Evolutionary conservation across 2,113 vertebrate genomes (phyloP).

Genomic region (Oncorhynchus masou): DNA sequence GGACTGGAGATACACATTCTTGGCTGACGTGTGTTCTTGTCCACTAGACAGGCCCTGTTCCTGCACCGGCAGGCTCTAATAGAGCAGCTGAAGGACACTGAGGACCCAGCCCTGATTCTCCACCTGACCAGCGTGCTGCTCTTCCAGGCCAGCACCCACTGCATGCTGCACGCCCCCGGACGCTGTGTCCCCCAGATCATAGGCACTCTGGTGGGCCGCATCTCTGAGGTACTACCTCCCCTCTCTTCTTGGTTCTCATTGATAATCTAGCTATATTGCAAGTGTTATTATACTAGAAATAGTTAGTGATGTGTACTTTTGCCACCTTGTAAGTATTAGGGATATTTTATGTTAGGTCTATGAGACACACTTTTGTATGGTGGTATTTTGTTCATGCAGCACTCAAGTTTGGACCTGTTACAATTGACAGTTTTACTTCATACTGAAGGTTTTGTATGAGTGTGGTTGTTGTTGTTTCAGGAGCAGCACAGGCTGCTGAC

Average conservation of each 20-base stretch:
- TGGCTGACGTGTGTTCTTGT: background rate
- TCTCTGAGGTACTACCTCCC: conserved; percentile 79
- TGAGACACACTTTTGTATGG: no score
- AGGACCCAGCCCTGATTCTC: conserved; percentile 90
- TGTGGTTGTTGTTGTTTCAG: conserved; percentile 61
- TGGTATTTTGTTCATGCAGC: no score
- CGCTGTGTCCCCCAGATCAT: conserved; percentile 94
- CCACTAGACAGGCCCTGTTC: conserved; percentile 83
- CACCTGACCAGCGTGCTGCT: conserved; percentile 89
- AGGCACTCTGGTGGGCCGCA: conserved; percentile 78
- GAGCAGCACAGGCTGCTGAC: conserved; percentile 87
- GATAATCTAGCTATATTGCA: no score
- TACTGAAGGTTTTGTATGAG: background rate
- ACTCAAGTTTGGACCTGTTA: no score
- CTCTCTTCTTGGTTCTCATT: no score
- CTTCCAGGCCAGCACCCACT: conserved; percentile 87
- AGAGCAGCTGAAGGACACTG: conserved; percentile 87
- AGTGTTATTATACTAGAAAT: no score
- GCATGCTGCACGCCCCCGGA: conserved; percentile 93
- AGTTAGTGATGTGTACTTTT: no score
- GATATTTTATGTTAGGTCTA: no score
- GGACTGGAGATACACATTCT: background rate
- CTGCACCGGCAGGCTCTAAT: conserved; percentile 87
- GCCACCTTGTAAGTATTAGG: no score
- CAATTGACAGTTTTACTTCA: no score